These are phyloP conservation scores for Tricholauxania praeusta DNA, from an alignment of 2,888 invertebrate genomes.

Conservation along the genomic window DNA sequence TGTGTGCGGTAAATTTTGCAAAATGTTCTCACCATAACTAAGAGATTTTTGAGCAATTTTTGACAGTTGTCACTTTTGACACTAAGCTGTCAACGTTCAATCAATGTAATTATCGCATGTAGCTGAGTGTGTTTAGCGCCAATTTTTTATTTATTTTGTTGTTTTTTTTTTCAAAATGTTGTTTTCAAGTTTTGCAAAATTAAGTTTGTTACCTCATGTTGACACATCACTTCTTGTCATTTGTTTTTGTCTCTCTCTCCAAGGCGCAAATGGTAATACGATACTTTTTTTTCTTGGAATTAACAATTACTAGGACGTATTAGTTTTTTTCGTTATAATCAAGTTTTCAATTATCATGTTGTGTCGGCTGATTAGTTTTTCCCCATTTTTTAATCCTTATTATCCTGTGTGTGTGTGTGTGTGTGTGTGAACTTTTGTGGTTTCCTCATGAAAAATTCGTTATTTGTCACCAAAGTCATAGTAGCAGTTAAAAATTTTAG, in stretches of 20 bases:
- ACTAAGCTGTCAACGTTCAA: slow-evolving; percentile 27
- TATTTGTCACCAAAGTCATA: slow-evolving; percentile 4
- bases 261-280: background rate
- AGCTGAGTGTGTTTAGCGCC: background rate
- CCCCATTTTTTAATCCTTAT: slow-evolving; percentile 8
- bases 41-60: background rate
- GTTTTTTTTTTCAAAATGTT: background rate
- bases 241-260: slow-evolving; percentile 3
- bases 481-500: too few relatives aligned
- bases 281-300: background rate
- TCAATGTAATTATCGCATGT: slow-evolving; percentile 25
- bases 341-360: slow-evolving; percentile 7
- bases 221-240: background rate
- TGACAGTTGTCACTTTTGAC: slow-evolving; percentile 29
- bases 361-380: background rate
- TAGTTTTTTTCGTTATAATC: background rate
- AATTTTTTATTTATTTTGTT: slow-evolving; percentile 1
- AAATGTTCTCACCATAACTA: background rate
- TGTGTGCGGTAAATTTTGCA: background rate
- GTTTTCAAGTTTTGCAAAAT: background rate
- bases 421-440: slow-evolving; percentile 15
- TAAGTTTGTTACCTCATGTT: background rate
- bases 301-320: background rate
- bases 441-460: slow-evolving; percentile 9
- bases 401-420: background rate